A percentile compares a stretch with the other conserved stretches of the same genome.
Conservation (phyloP, 2,113 vertebrate genomes). For the Macrotis lagotis region DNA sequence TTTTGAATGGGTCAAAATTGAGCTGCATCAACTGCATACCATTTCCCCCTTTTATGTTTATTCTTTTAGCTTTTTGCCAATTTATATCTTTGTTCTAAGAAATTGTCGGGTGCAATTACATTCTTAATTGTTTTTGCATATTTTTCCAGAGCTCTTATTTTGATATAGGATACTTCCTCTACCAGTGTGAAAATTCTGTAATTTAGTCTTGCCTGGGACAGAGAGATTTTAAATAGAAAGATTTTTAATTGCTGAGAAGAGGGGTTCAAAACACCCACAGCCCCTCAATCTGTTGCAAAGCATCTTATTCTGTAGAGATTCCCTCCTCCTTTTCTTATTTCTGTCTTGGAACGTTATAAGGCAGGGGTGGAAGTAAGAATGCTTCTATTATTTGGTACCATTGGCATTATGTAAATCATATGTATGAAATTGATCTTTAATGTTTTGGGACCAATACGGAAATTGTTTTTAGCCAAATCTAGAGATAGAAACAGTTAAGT, state of each 20-base stretch:
- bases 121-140: not conserved
- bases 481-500: not conserved
- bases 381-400: not conserved
- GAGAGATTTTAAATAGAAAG: not conserved
- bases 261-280: not conserved
- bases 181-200: not conserved
- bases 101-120: not conserved
- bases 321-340: not conserved
- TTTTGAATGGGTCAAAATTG: not conserved
- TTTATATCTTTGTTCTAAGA: not conserved
- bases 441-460: not conserved
- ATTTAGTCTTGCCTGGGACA: not conserved
- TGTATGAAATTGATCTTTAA: not conserved
- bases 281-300: not conserved
- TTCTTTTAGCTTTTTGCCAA: not conserved
- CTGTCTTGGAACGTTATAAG: not conserved
- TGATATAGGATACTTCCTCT: not conserved
- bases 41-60: not conserved
- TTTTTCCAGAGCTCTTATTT: not conserved
- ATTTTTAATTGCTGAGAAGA: not conserved
- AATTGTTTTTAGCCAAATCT: not conserved
- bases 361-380: not conserved
- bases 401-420: not conserved
- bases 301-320: not conserved
- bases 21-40: not conserved